These are phyloP conservation scores for Macropus fuliginosus DNA, from an alignment of 2,797 vertebrate species.

Conservation along the genomic window DNA sequence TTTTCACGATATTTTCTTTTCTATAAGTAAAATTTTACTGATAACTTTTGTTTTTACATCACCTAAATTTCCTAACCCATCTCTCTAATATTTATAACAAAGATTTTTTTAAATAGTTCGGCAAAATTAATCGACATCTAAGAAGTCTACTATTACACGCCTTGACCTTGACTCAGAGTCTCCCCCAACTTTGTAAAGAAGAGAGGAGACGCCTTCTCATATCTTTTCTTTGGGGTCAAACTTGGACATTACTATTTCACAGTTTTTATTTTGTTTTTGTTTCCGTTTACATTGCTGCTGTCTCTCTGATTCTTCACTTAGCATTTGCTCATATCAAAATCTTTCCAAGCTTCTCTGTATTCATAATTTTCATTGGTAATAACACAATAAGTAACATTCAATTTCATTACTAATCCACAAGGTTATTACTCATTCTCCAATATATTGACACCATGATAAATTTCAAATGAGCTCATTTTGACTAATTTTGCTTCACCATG, in stretches of 20 bases:
- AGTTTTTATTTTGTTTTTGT: neutral
- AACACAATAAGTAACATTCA: neutral
- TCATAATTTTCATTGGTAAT: neutral
- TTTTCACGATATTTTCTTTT: neutral
- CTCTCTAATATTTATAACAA: neutral
- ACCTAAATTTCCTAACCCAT: neutral
- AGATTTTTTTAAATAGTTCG: neutral
- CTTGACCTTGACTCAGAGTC: neutral
- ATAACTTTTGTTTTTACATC: neutral
- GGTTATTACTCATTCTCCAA: neutral
- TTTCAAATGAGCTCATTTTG: neutral
- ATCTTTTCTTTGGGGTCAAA: neutral
- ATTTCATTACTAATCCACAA: neutral
- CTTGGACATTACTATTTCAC: neutral
- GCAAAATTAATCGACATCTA: neutral
- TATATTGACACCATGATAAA: neutral
- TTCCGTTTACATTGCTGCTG: neutral
- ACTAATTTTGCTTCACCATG: neutral
- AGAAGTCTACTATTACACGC: neutral
- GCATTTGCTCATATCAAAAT: neutral
- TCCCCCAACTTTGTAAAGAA: neutral
- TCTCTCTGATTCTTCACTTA: neutral
- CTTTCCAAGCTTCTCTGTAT: neutral
- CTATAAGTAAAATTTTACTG: neutral
- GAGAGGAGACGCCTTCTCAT: neutral